Evolutionary conservation across 2,113 vertebrate genomes (phyloP).

Genomic region (Microcebus tavaratra): DNA sequence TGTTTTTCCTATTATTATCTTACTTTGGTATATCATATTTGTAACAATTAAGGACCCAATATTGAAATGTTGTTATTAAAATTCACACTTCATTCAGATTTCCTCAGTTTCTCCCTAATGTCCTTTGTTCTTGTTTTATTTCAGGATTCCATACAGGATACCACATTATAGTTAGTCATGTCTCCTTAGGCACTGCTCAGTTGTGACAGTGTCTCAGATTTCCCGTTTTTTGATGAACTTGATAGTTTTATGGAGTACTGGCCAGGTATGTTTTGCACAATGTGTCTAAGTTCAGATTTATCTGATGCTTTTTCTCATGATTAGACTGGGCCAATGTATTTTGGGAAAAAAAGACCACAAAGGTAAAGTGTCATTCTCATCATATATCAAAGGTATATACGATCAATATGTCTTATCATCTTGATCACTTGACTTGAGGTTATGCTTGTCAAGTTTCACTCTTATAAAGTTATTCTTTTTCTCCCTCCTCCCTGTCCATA

Average conservation of each 20-base stretch:
- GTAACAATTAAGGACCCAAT: not conserved
- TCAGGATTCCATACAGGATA: not conserved
- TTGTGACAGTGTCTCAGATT: not conserved
- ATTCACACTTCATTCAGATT: not conserved
- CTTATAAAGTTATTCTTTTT: not conserved
- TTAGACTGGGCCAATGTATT: not conserved
- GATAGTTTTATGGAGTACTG: not conserved
- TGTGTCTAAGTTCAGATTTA: not conserved
- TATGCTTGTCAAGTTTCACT: not conserved
- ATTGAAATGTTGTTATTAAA: not conserved
- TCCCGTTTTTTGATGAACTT: not conserved
- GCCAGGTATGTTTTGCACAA: not conserved
- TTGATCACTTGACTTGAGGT: not conserved
- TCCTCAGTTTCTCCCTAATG: not conserved
- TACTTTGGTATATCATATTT: not conserved
- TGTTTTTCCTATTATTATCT: not conserved
- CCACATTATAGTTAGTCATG: not conserved
- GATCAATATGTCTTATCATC: not conserved
- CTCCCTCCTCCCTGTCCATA: not conserved
- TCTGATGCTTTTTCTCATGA: not conserved
- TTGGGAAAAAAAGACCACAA: not conserved
- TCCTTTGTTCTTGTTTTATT: not conserved
- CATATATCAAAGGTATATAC: not conserved
- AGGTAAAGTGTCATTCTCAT: not conserved
- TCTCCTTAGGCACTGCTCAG: not conserved